These are phyloP conservation scores for Brenthis ino DNA, from an alignment of 2,888 invertebrate species.

Conservation along the genomic window DNA sequence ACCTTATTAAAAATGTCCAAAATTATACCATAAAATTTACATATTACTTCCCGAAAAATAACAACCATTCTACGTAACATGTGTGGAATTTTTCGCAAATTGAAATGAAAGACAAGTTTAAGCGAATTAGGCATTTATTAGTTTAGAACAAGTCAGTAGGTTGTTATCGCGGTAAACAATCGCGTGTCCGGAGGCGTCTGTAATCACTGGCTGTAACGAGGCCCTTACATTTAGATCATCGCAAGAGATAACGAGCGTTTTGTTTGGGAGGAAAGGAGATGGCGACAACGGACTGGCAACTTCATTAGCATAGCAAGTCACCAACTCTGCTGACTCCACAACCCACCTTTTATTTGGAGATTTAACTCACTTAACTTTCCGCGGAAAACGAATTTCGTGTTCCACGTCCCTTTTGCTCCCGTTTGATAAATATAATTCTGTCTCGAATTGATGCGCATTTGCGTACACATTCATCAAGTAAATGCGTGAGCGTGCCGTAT, in stretches of 20 bases:
- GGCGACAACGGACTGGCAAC: constrained; percentile 50
- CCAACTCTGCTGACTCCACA: constrained; percentile 65
- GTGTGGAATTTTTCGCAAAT: constrained; percentile 20
- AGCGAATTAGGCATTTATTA: constrained; percentile 47
- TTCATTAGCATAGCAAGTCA: constrained; percentile 66
- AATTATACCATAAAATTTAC: neutral
- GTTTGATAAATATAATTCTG: constrained; percentile 47
- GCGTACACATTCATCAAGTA: constrained; percentile 50
- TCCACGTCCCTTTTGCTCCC: constrained; percentile 52
- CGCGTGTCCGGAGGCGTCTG: constrained; percentile 63
- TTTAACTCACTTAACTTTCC: constrained; percentile 77
- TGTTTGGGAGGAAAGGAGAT: constrained; percentile 43
- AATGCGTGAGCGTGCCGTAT: constrained; percentile 60
- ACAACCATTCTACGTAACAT: neutral
- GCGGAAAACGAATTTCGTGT: constrained; percentile 63
- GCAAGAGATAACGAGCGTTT: constrained; percentile 64
- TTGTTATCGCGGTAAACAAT: constrained; percentile 62
- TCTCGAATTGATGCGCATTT: constrained; percentile 51
- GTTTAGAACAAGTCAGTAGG: constrained; percentile 45
- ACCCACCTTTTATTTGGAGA: constrained; percentile 76
- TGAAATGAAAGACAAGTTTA: constrained; percentile 26
- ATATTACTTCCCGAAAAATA: too few relatives aligned
- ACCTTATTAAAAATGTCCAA: neutral
- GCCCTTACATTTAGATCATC: constrained; percentile 70
- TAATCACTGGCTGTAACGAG: constrained; percentile 56